These are phyloP conservation scores for Cosmia trapezina DNA, from an alignment of 2,888 invertebrate genomes.

Conservation along the genomic window DNA sequence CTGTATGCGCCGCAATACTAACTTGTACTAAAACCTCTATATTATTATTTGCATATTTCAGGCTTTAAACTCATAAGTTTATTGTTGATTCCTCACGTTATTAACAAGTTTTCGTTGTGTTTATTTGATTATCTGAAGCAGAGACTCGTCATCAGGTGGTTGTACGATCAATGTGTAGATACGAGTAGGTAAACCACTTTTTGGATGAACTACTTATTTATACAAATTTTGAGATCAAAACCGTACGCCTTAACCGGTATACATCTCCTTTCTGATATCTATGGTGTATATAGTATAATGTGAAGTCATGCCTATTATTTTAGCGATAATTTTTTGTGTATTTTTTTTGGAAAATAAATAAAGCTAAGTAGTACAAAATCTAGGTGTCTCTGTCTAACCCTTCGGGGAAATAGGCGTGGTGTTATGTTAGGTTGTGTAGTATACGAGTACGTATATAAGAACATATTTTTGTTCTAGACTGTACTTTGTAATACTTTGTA, in stretches of 20 bases:
- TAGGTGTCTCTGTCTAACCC: background rate
- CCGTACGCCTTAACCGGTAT: no score
- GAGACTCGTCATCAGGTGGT: background rate
- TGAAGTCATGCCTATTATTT: background rate
- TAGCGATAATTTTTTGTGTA: background rate
- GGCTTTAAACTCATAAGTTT: conserved; percentile 73
- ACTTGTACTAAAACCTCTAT: conserved; percentile 71
- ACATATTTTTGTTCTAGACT: background rate
- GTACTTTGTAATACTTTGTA: conserved; percentile 17
- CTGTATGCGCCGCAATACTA: conserved; percentile 68
- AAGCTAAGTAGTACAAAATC: background rate
- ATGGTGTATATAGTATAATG: background rate
- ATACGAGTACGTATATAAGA: no score
- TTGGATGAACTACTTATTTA: background rate
- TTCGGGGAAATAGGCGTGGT: background rate
- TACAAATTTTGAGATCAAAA: background rate
- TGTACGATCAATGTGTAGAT: background rate
- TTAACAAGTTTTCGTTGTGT: conserved; percentile 1
- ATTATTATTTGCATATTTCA: conserved; percentile 67
- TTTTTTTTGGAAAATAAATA: background rate
- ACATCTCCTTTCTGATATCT: no score
- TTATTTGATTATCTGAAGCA: background rate
- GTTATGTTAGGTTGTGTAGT: background rate
- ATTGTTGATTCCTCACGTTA: conserved; percentile 64
- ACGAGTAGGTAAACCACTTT: background rate